These are phyloP conservation scores for Stictocephala bisonia DNA, from an alignment of 2,888 invertebrate genomes.

Conservation along the genomic window DNA sequence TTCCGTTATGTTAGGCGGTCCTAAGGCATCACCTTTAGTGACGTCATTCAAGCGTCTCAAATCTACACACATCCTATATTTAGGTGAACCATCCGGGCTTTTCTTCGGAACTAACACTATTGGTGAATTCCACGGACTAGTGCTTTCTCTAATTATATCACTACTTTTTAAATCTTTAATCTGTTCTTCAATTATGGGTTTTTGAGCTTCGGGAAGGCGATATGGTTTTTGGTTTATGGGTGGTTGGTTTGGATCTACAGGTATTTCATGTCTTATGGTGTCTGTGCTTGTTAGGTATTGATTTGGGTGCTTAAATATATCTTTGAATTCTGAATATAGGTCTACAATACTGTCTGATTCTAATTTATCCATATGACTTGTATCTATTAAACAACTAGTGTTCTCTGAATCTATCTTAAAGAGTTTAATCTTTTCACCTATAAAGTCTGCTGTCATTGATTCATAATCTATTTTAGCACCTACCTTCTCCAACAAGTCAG, in stretches of 20 bases:
- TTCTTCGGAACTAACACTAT: slow-evolving; percentile 62
- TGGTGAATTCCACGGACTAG: slow-evolving; percentile 61
- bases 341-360: background rate
- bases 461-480: background rate
- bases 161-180: slow-evolving; percentile 56
- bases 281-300: background rate
- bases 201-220: slow-evolving; percentile 46
- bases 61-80: slow-evolving; percentile 57
- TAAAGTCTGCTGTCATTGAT: background rate
- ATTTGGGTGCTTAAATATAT: slow-evolving; percentile 2
- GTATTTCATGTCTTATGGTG: slow-evolving; percentile 21
- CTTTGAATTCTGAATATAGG: background rate
- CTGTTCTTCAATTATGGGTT: slow-evolving; percentile 46
- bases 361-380: background rate
- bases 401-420: too few relatives aligned
- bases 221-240: slow-evolving; percentile 47
- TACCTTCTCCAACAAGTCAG: background rate
- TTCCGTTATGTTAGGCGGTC: slow-evolving; percentile 57
- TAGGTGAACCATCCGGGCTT: slow-evolving; percentile 50
- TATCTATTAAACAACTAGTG: background rate
- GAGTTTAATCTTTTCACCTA: background rate
- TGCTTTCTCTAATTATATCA: slow-evolving; percentile 55
- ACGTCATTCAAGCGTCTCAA: slow-evolving; percentile 55
- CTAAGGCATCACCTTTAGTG: slow-evolving; percentile 52
- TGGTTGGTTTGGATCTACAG: background rate